Evolutionary conservation across 2,888 invertebrate species (phyloP), one percentile per base, ranked within the genome.

Genomic region (Morpho helenor): DNA sequence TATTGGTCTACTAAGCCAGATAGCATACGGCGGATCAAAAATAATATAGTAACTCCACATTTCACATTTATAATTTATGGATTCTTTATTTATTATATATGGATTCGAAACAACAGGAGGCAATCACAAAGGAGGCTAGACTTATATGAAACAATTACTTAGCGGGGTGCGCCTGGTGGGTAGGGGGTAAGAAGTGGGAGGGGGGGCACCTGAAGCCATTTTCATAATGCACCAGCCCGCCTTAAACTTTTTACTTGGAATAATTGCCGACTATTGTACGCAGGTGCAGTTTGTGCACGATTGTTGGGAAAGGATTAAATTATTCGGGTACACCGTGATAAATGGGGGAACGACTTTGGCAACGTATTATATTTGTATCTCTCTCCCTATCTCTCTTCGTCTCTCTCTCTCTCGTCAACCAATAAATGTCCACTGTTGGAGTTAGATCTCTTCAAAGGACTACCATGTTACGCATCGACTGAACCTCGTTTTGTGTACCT

Each of bases 171-270:
- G 63, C 53, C 56, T 62, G 53, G 59, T 62, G 67, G 58, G 62
- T 66, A 69, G 70, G 69, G 66, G 40, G 7, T 10, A 10, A 41
- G 39, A 40, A n/a, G 46, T 39, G 46, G 53, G 41, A 16, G 53
- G 46, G 47, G 53, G 16, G 45, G 22, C 53, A 53, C 53, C 53
- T 53, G 53, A 53, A 75, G 77, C 83, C 77, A 85, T 85, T 86
- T 83, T 81, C 83, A 85, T 86, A 86, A 85, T 85, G 85, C 84
- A 83, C 80, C 73, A 67, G 70, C 68, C 69, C 72, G 69, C 69
- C 69, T 71, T 76, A 81, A 83, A 84, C 77, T 85, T 84, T 79
- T 82, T 81, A 83, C 84, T 84, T 82, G 81, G 83, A 84, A 84
- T 84, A 82, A 84, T 84, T 82, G 82, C 71, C 73, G 63, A 64